phyloP scores from a whole-genome alignment of 2,797 vertebrate species.

The Sorex maritimensis region DNA sequence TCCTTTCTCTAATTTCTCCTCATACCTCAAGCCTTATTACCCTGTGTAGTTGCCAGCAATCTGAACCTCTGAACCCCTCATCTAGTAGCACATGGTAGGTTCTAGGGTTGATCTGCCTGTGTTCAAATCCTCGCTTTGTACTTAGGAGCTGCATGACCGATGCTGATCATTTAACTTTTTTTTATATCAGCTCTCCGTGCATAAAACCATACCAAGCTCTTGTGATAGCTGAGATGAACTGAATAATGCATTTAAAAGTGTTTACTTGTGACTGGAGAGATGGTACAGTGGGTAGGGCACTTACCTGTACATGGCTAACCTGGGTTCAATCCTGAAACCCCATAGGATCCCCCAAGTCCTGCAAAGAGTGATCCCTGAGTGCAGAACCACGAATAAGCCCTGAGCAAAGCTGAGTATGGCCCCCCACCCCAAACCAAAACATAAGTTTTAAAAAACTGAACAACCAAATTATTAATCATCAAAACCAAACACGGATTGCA shows the following conservation, averaged over 20 bases:
- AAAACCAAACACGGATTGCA: slow-evolving; percentile 24
- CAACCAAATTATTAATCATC: not conserved
- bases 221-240: not conserved
- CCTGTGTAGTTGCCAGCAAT: not conserved
- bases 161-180: slow-evolving; percentile 11
- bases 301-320: too few relatives aligned
- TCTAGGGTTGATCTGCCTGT: not conserved
- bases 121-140: not conserved
- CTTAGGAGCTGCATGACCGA: not conserved
- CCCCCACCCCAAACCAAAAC: not conserved
- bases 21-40: slow-evolving; percentile 14
- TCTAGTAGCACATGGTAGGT: not conserved
- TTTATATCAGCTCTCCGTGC: not conserved
- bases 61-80: not conserved
- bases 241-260: not conserved
- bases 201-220: slow-evolving; percentile 34
- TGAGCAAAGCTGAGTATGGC: not conserved
- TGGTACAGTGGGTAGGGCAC: not conserved
- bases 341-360: too few relatives aligned
- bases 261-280: slow-evolving; percentile 7
- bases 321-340: too few relatives aligned
- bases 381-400: too few relatives aligned
- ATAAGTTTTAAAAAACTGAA: not conserved
- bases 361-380: too few relatives aligned
- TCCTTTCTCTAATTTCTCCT: not conserved